Evolutionary conservation across 2,113 vertebrate genomes (phyloP), one percentile per base, ranked within the genome.

Genomic region (Haemorhous mexicanus): DNA sequence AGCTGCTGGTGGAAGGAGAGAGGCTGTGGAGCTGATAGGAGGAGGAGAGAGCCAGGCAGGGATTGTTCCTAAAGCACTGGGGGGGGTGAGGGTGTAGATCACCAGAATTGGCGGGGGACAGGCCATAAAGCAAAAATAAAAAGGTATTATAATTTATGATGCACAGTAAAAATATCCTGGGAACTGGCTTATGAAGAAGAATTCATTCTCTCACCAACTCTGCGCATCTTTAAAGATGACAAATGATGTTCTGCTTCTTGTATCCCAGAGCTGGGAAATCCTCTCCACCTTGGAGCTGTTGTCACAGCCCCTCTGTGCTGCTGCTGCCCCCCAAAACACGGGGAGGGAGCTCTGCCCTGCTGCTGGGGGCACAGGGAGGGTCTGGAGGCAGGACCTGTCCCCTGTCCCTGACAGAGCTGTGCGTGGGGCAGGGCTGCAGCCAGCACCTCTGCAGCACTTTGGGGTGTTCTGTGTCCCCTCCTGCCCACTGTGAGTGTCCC

Each of bases 81-180:
- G 43, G 68, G 85, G 12, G 61, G 86, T 49, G 88, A 95, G 90
- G 95, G 80, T n/a, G 88, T 96, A 97, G 93, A 98, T 97, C 28
- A 85, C 72, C 93, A 85, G 95, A 93, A 97, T 93, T 16, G 49
- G 89, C 79, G 28, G 94, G 95, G 94, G 96, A 97, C 95, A 96
- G 93, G 93, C 94, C 80, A 95, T 98, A 97, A 98, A 97, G 94
- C n/a, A 89, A 95, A 96, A 96, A 96, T 96, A 95, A 97, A 97
- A 92, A 74, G 94, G 96, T 96, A 95, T 93, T 96, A 86, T 96
- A 96, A 97, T 98, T 97, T 96, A 97, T 95, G 97, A 89, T 82
- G 80, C 52, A 74, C 95, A 95, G 91, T 96, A 96, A 97, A 95
- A 96, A 90, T 83, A 94, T 35, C 81, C 74, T 72, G 84, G 95